Evolutionary conservation across 1,140 invertebrate genomes (phyloP).

Genomic region (Stegodyphus mimosarum): DNA sequence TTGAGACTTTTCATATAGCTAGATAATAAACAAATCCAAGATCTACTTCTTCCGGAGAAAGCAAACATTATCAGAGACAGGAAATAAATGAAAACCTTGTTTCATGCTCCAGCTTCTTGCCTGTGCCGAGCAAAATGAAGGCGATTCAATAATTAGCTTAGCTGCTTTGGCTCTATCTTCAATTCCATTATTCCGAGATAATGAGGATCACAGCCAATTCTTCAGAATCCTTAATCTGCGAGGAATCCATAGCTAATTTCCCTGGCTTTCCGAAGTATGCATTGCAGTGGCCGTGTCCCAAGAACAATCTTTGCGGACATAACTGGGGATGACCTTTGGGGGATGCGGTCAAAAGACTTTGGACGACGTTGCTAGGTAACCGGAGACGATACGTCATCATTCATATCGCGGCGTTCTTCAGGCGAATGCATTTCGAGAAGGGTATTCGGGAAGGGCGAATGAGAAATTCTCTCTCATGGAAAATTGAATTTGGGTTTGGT

Average conservation of each 20-base stretch:
- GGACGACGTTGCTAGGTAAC: constrained; percentile 5
- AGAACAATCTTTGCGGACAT: background rate
- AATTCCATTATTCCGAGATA: too few species aligned
- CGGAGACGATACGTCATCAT: background rate
- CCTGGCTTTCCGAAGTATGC: background rate
- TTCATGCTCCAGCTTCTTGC: too few species aligned
- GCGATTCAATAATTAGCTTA: too few species aligned
- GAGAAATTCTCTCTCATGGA: background rate
- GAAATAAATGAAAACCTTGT: too few species aligned
- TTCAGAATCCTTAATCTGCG: constrained; percentile 1
- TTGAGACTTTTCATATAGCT: too few species aligned
- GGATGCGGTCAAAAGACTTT: background rate
- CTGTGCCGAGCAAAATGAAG: too few species aligned
- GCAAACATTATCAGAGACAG: too few species aligned
- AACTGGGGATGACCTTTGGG: constrained; percentile 10
- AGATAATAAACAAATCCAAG: too few species aligned
- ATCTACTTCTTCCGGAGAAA: too few species aligned
- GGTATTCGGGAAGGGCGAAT: background rate
- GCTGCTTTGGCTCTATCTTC: too few species aligned
- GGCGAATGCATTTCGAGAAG: background rate
- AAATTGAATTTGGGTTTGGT: too few species aligned
- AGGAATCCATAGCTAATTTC: constrained; percentile 16
- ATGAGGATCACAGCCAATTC: too few species aligned
- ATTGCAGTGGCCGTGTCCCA: background rate
- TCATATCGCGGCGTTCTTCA: background rate